These are phyloP conservation scores for Macrosoma leucophasiata DNA, from an alignment of 2,888 invertebrate genomes.

Conservation along the genomic window DNA sequence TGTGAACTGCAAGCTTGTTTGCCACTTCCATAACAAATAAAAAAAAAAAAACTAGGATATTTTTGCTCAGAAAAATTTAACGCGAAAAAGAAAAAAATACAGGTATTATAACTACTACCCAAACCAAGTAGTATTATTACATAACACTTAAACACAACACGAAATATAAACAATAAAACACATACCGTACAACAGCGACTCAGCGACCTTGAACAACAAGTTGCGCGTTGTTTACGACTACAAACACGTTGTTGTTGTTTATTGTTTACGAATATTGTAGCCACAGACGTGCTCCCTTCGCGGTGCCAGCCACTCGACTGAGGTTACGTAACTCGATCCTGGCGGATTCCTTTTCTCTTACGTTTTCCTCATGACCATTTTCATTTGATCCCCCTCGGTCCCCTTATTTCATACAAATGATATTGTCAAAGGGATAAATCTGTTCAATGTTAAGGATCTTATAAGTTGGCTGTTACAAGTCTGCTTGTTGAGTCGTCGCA, in stretches of 20 bases:
- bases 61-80: no score
- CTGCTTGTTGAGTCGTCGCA: slow-evolving; percentile 34
- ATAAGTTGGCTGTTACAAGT: slow-evolving; percentile 31
- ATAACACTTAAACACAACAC: neutral
- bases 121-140: slow-evolving; percentile 1
- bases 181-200: slow-evolving; percentile 29
- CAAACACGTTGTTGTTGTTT: slow-evolving; percentile 73
- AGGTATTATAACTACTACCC: slow-evolving; percentile 7
- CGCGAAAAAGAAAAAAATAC: no score
- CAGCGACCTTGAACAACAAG: slow-evolving; percentile 36
- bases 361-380: slow-evolving; percentile 41
- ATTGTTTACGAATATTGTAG: slow-evolving; percentile 38
- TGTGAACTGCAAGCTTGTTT: no score
- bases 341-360: slow-evolving; percentile 48
- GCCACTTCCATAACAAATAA: no score
- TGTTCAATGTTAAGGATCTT: slow-evolving; percentile 28
- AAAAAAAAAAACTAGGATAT: no score
- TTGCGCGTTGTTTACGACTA: slow-evolving; percentile 56
- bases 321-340: slow-evolving; percentile 67
- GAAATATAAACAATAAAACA: slow-evolving; percentile 14
- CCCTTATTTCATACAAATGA: slow-evolving; percentile 7
- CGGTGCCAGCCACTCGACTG: slow-evolving; percentile 54
- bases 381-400: slow-evolving; percentile 33
- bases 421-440: slow-evolving; percentile 6
- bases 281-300: slow-evolving; percentile 42